Base-by-base conservation (phyloP, 2,888 invertebrate species). In the Megamerina dolium region DNA sequence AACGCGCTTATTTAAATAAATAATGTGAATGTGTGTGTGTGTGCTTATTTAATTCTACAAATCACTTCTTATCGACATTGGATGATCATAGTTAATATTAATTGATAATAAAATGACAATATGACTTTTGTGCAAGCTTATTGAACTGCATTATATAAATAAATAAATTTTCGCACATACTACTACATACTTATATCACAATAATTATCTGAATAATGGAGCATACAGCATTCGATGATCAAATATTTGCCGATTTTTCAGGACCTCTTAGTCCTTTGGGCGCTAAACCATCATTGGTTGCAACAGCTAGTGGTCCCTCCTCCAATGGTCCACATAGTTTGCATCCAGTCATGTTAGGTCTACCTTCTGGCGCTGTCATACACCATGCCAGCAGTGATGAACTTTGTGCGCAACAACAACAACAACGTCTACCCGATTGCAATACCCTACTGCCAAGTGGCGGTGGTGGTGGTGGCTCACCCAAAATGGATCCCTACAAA, bases 161-260 rank as follows among this genome's bases (percentile, higher is more conserved):
- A n/a, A n/a, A n/a, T n/a, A n/a, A n/a, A n/a, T n/a, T n/a, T n/a
- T n/a, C n/a, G n/a, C n/a, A n/a, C n/a, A n/a, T n/a, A n/a, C n/a
- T n/a, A n/a, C n/a, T n/a, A n/a, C n/a, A n/a, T n/a, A n/a, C n/a
- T n/a, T n/a, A n/a, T n/a, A n/a, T n/a, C n/a, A n/a, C n/a, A n/a
- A 23, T 8, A 23, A 23, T 23, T 8, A 8, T 23, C 23, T 8
- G 21, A 14, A 29, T 29, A 37, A 82, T 87, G 85, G 87, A 87
- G 70, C 82, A 78, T 60, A 74, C 76, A 21, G 69, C 74, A 50
- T 82, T 87, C 72, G 88, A 88, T 66, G 88, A 88, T 64, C 83
- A 85, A 60, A 81, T 85, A 46, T 88, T 87, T 69, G 76, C 79
- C 53, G 87, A 88, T 71, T 87, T 87, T 61, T 72, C 76, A 21